These are phyloP conservation scores for Geophilus truncorum DNA, from an alignment of 2,888 invertebrate species.

Conservation along the genomic window DNA sequence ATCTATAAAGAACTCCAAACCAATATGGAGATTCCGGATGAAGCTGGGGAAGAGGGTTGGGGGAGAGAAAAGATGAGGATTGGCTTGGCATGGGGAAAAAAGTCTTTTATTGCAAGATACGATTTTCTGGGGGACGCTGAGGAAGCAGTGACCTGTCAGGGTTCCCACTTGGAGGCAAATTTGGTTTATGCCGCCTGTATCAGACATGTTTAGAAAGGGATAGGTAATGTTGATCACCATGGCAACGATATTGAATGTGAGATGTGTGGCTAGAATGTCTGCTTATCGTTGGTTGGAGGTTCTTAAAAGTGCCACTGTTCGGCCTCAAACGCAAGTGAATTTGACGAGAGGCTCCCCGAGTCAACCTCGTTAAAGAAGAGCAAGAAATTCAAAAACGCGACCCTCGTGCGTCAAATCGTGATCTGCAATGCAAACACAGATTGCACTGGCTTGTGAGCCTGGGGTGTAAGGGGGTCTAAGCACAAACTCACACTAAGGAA, in stretches of 20 bases:
- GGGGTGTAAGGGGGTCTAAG: neutral
- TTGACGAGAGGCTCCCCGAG: constrained; percentile 1
- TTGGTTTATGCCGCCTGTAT: neutral
- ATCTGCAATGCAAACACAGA: constrained; percentile 15
- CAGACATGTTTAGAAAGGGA: neutral
- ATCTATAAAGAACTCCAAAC: constrained; percentile 1
- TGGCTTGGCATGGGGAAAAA: neutral
- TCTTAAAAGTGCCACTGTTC: neutral
- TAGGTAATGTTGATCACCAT: neutral
- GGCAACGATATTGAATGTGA: neutral
- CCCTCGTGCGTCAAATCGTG: constrained; percentile 12
- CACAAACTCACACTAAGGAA: neutral
- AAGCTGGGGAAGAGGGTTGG: neutral
- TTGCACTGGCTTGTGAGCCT: neutral
- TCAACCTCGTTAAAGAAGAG: constrained; percentile 11
- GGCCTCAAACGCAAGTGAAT: constrained; percentile 5
- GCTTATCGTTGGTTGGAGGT: neutral
- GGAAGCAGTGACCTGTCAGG: neutral
- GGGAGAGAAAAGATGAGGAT: neutral
- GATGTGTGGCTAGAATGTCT: neutral
- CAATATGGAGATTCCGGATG: constrained; percentile 20
- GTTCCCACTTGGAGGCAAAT: neutral
- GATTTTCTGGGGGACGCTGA: neutral
- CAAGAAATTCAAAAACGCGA: constrained; percentile 6
- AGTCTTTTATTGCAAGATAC: constrained; percentile 6